These are phyloP conservation scores for Staurois parvus DNA, from an alignment of 2,797 vertebrate species.

Conservation along the genomic window DNA sequence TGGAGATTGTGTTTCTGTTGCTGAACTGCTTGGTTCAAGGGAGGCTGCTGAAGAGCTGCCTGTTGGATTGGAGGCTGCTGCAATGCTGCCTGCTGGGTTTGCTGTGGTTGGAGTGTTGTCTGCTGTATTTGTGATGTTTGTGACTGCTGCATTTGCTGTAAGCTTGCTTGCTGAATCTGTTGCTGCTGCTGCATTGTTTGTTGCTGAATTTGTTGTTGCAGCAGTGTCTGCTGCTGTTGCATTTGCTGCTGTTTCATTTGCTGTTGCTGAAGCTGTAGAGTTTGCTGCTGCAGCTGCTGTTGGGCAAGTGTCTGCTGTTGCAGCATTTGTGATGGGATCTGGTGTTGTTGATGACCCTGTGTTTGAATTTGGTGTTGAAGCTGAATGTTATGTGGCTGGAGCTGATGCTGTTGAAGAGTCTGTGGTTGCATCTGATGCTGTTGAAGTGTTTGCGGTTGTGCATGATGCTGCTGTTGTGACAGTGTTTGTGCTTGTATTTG, in stretches of 20 bases:
- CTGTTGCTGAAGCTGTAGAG: constrained; percentile 78
- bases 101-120: neutral
- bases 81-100: constrained; percentile 71
- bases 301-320: constrained; percentile 80
- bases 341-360: constrained; percentile 82
- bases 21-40: constrained; percentile 67
- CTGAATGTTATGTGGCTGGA: constrained; percentile 66
- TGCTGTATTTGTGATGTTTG: constrained; percentile 12
- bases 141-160: constrained; percentile 34
- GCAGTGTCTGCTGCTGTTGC: constrained; percentile 60
- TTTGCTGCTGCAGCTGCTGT: constrained; percentile 77
- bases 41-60: constrained; percentile 35
- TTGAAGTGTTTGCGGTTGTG: constrained; percentile 78
- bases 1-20: constrained; percentile 67
- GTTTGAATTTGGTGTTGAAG: constrained; percentile 77
- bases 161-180: constrained; percentile 65
- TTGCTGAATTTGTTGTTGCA: constrained; percentile 58
- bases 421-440: constrained; percentile 75
- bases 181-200: constrained; percentile 15
- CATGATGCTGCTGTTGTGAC: constrained; percentile 73
- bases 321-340: constrained; percentile 67
- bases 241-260: constrained; percentile 78
- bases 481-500: constrained; percentile 62
- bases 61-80: constrained; percentile 68
- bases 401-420: constrained; percentile 71